Conservation (phyloP, 2,888 invertebrate genomes). For the Allolobophora icterica region DNA sequence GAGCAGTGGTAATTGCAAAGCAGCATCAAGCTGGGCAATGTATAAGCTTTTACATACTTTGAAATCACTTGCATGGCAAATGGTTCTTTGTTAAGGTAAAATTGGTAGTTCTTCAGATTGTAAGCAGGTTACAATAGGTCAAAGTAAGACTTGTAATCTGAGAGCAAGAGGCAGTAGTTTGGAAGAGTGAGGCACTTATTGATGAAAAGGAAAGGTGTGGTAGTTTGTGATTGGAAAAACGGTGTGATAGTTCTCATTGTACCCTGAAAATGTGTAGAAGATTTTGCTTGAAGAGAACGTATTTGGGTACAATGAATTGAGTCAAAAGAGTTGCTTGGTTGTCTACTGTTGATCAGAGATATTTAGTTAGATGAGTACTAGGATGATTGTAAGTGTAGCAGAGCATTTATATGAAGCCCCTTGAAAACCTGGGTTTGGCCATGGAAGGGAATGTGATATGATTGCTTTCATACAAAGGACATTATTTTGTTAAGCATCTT, state of each 20-base stretch:
- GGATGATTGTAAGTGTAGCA: not conserved
- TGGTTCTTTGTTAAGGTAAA: not conserved
- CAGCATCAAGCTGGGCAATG: not conserved
- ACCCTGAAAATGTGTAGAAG: not conserved
- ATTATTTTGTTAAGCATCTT: not conserved
- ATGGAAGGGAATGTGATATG: too few relatives aligned
- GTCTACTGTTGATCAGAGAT: not conserved
- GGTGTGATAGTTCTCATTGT: not conserved
- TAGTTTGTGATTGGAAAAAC: not conserved
- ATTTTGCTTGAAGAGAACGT: not conserved
- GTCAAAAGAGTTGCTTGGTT: too few relatives aligned
- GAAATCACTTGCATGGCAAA: not conserved
- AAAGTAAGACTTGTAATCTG: not conserved
- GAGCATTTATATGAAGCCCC: not conserved
- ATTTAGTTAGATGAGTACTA: not conserved
- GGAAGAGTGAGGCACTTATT: not conserved
- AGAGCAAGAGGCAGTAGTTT: not conserved
- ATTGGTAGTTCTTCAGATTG: not conserved
- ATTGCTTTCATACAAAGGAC: too few relatives aligned
- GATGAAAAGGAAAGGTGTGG: not conserved
- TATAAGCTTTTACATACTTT: not conserved
- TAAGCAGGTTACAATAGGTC: not conserved
- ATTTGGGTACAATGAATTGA: too few relatives aligned
- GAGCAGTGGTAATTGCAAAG: not conserved
- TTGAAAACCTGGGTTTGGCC: too few relatives aligned